Evolutionary conservation across 92 coral and sea anemone genomes (phyloP).

Genomic region (Bergia sp.): DNA sequence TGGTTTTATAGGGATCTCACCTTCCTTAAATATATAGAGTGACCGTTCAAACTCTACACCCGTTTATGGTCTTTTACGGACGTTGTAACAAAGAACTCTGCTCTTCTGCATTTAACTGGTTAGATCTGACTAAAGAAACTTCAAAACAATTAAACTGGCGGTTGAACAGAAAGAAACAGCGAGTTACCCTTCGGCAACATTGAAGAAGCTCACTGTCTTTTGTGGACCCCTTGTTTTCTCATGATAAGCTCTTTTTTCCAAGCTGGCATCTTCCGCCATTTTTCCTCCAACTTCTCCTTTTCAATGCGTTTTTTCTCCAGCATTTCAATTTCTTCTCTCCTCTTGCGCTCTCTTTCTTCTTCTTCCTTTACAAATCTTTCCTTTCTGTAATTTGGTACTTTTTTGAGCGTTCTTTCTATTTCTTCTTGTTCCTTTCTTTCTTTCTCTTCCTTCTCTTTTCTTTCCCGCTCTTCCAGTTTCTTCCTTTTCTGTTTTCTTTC

Average conservation of each 20-base stretch:
- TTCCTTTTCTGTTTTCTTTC: conserved; percentile 6
- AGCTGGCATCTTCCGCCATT: conserved; percentile 16
- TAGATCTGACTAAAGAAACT: neutral
- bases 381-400: neutral
- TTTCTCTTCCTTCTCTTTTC: conserved; percentile 17
- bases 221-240: conserved; percentile 1
- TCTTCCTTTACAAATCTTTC: neutral
- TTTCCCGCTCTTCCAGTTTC: conserved; percentile 24
- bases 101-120: no score
- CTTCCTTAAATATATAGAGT: no score
- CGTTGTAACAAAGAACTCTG: no score
- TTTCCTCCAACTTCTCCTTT: conserved; percentile 9
- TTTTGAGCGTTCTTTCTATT: conserved; percentile 5
- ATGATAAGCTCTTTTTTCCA: conserved; percentile 17
- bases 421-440: conserved; percentile 20
- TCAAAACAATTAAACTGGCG: no score
- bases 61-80: no score
- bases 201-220: neutral
- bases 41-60: no score
- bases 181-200: neutral
- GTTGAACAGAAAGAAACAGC: neutral
- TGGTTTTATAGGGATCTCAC: no score
- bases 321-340: conserved; percentile 8
- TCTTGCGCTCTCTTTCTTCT: neutral
- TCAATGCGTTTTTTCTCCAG: conserved; percentile 11